Base-by-base conservation (phyloP, 2,797 vertebrate genomes). In the Clamator glandarius region DNA sequence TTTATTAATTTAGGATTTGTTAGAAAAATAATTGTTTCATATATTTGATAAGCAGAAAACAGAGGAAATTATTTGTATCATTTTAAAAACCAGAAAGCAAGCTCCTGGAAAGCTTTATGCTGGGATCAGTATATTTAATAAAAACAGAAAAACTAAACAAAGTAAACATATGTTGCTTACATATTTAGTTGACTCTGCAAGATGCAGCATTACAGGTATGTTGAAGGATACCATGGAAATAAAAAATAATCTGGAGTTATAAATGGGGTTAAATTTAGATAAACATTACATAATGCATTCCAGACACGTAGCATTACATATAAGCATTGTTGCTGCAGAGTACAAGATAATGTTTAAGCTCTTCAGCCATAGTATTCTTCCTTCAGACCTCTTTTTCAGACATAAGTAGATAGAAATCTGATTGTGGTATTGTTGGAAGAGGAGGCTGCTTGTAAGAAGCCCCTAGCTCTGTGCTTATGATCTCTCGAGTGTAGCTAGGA, bases 221-320 rank as follows among this genome's bases (percentile, higher is more conserved):
- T 80, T 66, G 73, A 92, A 91, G 42, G 66, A 68, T 91, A 36
- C 63, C 35, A 18, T 87, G 68, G 68, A 89, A 95, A 91, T 91
- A 52, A 25, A 78, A 66, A 89, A 83, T 95, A 83, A 95, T 94
- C 87, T 73, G 75, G 14, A 89, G 50, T 80, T 94, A 35, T 89
- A 83, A 93, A 85, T 62, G 51, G 46, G 11, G 89, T 93, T 93
- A 93, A 89, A 89, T 94, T 80, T 85, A 92, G 79, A 66, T 89
- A 55, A 91, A 89, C 5, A 10, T 94, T 95, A 80, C 72, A 73
- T 92, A 89, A 94, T 73, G 31, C 50, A 50, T 91, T 64, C 39
- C 57, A 86, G 76, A 51, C 76, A 66, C 69, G 41, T 78, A 75
- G 68, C 16, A 52, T 76, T 81, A 44, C 46, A 76, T 76, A 17